These are phyloP conservation scores for Tetraneura akinire DNA, from an alignment of 1,140 invertebrate species.

Conservation along the genomic window DNA sequence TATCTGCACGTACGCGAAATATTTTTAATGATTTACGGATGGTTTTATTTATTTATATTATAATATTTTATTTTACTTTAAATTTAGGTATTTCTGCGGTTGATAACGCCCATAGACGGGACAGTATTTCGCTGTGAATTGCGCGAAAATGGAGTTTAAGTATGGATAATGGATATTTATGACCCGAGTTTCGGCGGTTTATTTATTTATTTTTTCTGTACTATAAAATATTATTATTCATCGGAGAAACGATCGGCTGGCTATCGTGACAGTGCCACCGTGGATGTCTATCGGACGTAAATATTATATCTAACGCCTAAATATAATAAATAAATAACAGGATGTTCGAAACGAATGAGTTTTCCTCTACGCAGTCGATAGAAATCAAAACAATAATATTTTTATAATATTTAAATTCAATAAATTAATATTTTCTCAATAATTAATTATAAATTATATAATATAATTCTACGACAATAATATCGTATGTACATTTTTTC, in stretches of 20 bases:
- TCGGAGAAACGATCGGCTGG: constrained; percentile 1
- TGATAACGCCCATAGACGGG: background rate
- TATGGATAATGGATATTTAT: constrained; percentile 46
- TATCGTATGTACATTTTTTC: too few species aligned
- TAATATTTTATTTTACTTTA: background rate
- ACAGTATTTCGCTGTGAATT: background rate
- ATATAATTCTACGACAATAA: too few species aligned
- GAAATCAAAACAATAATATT: too few species aligned
- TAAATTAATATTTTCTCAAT: too few species aligned
- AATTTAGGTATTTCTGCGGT: constrained; percentile 9
- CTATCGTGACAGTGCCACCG: background rate
- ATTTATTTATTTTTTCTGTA: too few species aligned
- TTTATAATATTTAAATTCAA: too few species aligned
- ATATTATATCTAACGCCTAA: too few species aligned
- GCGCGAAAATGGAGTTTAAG: constrained; percentile 21
- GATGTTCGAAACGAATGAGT: too few species aligned
- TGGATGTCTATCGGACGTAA: background rate
- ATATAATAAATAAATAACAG: too few species aligned
- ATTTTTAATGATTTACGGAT: constrained; percentile 21
- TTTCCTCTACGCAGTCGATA: too few species aligned
- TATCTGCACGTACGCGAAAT: background rate
- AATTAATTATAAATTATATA: too few species aligned
- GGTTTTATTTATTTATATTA: constrained; percentile 8
- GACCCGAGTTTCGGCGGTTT: background rate
- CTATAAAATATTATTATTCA: too few species aligned